Evolutionary conservation across 2,888 invertebrate species (phyloP).

Genomic region (Leucozona laternaria): DNA sequence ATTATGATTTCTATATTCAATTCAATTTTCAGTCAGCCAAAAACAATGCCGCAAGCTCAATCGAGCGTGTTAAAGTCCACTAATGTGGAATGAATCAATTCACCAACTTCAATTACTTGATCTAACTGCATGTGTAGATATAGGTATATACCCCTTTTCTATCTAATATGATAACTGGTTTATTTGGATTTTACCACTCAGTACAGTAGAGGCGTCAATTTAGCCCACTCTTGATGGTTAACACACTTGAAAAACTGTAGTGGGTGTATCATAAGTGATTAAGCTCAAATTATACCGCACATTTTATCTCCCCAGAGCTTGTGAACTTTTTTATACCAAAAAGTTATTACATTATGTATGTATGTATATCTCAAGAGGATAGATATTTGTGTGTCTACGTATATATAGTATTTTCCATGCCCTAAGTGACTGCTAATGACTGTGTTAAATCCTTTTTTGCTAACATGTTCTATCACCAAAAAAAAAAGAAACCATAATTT

Average conservation of each 20-base stretch:
- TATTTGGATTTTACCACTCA: background rate
- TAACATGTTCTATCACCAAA: background rate
- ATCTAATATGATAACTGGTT: background rate
- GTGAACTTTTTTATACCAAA: background rate
- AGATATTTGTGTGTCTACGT: background rate
- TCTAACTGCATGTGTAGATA: background rate
- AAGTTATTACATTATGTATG: constrained; percentile 15
- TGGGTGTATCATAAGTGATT: constrained; percentile 1
- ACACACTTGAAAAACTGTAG: background rate
- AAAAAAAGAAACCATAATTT: constrained; percentile 43
- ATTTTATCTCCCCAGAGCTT: constrained; percentile 8
- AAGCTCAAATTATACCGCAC: constrained; percentile 18
- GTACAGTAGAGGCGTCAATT: background rate
- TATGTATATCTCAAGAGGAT: background rate
- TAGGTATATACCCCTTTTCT: background rate
- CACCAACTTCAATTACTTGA: background rate
- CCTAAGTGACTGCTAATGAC: constrained; percentile 71
- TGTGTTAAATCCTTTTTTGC: constrained; percentile 43
- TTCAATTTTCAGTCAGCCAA: background rate
- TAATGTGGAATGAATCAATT: background rate
- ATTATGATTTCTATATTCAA: too few species aligned
- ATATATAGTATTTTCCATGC: background rate
- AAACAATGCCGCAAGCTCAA: background rate
- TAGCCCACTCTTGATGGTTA: background rate
- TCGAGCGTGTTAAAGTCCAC: background rate